Evolutionary conservation across 2,113 vertebrate genomes (phyloP), one percentile per base, ranked within the genome.

Genomic region (Triplophysa siluroides): DNA sequence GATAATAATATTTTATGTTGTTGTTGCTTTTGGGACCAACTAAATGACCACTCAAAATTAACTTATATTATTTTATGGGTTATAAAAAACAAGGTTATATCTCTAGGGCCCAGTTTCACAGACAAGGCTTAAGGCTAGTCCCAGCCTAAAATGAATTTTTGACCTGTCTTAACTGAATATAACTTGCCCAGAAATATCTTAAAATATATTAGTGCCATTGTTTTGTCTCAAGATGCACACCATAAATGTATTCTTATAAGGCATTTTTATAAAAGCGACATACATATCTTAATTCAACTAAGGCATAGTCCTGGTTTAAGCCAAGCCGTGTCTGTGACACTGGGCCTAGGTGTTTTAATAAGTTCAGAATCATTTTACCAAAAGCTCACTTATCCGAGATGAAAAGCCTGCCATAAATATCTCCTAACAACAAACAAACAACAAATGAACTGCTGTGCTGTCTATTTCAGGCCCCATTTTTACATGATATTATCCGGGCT

Each of bases 401-500:
- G 16, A 16, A 58, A n/a, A 19, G 7, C 19, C 1, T 8, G 4
- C 6, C 18, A 29, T 75, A 11, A 65, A 58, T 69, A 19, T 2
- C 38, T 16, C 47, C 47, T 6, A 14, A 78, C 73, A 68, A 60
- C 63, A 60, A 71, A 69, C 77, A 78, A 80, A 77, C 60, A 77
- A 47, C 14, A 66, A 80, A 80, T 60, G n/a, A 72, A 71, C 45
- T 72, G 16, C 63, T 29, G n/a, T 62, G 76, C 60, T 66, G 74
- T 78, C 68, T 60, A 72, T 76, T 69, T 66, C 52, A 21, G 66
- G 58, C 21, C 66, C 72, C 67, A 43, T 77, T 82, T 76, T 77
- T 64, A 66, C 68, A 70, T 78, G 68, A 74, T 63, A 61, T 62
- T 82, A 78, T 76, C 69, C 81, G 52, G 45, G 62, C 75, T 83